Evolutionary conservation across 1,140 invertebrate species (phyloP).

Genomic region (Papilio aristodemus): DNA sequence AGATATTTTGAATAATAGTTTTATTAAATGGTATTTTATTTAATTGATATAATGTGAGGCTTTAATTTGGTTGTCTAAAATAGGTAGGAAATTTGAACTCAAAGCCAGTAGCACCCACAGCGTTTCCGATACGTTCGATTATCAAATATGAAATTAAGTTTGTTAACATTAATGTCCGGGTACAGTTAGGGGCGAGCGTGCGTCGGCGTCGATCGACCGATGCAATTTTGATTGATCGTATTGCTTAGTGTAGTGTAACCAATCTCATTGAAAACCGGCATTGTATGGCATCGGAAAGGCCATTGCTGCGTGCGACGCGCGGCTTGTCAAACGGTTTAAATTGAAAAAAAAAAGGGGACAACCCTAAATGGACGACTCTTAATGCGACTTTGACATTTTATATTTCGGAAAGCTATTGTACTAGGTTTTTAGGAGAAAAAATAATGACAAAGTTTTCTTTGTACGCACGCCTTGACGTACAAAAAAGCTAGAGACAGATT

Average conservation of each 20-base stretch:
- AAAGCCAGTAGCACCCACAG: neutral
- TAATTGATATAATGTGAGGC: neutral
- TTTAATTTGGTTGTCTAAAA: neutral
- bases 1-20: too few relatives aligned
- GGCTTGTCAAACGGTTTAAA: slow-evolving; percentile 77
- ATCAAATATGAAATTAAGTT: slow-evolving; percentile 24
- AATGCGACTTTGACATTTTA: slow-evolving; percentile 71
- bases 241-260: slow-evolving; percentile 80
- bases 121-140: slow-evolving; percentile 10
- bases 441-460: slow-evolving; percentile 40
- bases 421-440: slow-evolving; percentile 49
- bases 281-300: slow-evolving; percentile 73
- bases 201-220: slow-evolving; percentile 66
- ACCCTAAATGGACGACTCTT: slow-evolving; percentile 61
- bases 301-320: slow-evolving; percentile 70
- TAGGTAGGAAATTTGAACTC: neutral
- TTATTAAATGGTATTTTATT: too few relatives aligned
- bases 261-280: slow-evolving; percentile 78
- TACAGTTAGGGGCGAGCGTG: slow-evolving; percentile 51
- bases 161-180: slow-evolving; percentile 35
- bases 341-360: slow-evolving; percentile 78
- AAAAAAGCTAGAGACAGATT: neutral
- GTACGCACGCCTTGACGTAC: slow-evolving; percentile 6
- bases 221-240: slow-evolving; percentile 79
- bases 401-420: slow-evolving; percentile 68